phyloP scores from a whole-genome alignment of 2,797 vertebrate genomes.

The Anguilla pacifica region DNA sequence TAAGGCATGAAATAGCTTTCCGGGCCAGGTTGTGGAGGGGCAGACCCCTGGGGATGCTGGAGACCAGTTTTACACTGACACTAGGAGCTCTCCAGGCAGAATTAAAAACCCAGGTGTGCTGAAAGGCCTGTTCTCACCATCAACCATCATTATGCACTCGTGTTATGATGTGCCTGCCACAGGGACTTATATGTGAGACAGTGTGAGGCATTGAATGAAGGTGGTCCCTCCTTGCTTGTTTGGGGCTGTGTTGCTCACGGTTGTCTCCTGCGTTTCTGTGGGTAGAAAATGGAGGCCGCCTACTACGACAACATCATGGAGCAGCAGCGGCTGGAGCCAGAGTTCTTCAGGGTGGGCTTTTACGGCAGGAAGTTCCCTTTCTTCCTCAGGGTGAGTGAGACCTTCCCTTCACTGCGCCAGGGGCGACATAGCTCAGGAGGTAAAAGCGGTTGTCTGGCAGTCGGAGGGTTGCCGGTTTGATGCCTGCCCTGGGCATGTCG shows the following conservation, averaged over 20 bases:
- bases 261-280: not conserved
- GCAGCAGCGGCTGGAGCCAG: slow-evolving; percentile 94
- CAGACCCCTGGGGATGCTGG: not conserved
- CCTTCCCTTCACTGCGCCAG: not conserved
- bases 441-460: too few relatives aligned
- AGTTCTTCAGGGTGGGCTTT: slow-evolving; percentile 98
- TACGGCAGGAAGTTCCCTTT: slow-evolving; percentile 98
- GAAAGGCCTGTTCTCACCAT: slow-evolving; percentile 31
- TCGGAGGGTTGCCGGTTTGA: too few relatives aligned
- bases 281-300: slow-evolving; percentile 98
- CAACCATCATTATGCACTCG: slow-evolving; percentile 42
- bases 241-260: not conserved
- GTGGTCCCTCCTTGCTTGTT: slow-evolving; percentile 7
- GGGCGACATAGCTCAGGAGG: not conserved
- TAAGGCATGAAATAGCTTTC: not conserved
- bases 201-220: not conserved
- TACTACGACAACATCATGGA: slow-evolving; percentile 99
- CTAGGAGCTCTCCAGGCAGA: not conserved
- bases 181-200: not conserved
- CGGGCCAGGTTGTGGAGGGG: not conserved
- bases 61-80: not conserved
- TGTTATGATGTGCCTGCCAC: not conserved
- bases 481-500: too few relatives aligned
- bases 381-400: slow-evolving; percentile 89
- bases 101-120: not conserved